These are phyloP conservation scores for Romanogobio albipinnatus DNA, from an alignment of 2,113 vertebrate species.

Conservation along the genomic window DNA sequence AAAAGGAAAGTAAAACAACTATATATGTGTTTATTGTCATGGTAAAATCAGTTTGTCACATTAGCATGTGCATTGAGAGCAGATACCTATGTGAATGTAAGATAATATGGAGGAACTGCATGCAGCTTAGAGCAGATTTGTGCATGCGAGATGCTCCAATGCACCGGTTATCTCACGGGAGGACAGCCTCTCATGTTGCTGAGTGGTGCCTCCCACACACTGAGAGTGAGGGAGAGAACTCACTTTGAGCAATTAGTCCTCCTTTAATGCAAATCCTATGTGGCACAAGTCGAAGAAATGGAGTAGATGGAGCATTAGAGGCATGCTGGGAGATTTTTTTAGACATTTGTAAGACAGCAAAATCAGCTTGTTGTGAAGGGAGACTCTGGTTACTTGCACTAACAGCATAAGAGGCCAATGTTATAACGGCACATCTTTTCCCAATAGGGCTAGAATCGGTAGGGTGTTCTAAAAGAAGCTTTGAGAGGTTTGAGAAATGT, in stretches of 20 bases:
- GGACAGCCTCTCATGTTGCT: constrained; percentile 37
- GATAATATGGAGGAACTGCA: constrained; percentile 68
- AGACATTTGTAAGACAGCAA: constrained; percentile 16
- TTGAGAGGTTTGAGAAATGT: constrained; percentile 37
- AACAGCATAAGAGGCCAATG: not conserved
- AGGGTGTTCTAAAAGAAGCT: constrained; percentile 26
- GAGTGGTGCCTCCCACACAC: constrained; percentile 60
- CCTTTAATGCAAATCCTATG: constrained; percentile 62
- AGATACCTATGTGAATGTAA: constrained; percentile 61
- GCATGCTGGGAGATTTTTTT: constrained; percentile 40
- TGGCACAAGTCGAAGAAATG: constrained; percentile 51
- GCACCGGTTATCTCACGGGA: constrained; percentile 59
- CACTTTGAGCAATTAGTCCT: constrained; percentile 58
- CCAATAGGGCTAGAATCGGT: not conserved
- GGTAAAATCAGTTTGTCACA: constrained; percentile 67
- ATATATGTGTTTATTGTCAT: not conserved
- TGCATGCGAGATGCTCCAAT: constrained; percentile 42
- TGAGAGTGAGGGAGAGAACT: constrained; percentile 36
- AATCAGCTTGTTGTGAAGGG: not conserved
- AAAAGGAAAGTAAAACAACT: not conserved
- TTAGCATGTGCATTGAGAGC: constrained; percentile 60
- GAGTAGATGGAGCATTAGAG: constrained; percentile 49
- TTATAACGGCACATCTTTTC: constrained; percentile 17
- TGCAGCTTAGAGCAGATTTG: constrained; percentile 62
- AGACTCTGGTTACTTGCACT: constrained; percentile 2